Conservation (phyloP, 1,140 invertebrate genomes). For the Halictus rubicundus region DNA sequence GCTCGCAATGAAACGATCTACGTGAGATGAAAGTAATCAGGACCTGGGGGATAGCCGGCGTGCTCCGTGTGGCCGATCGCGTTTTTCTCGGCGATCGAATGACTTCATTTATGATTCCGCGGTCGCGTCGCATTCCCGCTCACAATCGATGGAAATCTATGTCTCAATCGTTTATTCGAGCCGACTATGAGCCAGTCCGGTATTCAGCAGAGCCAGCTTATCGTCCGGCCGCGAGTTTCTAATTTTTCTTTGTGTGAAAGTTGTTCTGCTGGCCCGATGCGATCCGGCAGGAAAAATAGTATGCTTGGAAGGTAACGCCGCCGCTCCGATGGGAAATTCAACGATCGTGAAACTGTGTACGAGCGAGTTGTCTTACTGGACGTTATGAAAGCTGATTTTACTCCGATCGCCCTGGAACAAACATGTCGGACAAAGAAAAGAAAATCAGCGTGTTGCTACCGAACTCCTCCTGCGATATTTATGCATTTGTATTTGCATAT, state of each 20-base stretch:
- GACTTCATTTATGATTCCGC: slow-evolving; percentile 50
- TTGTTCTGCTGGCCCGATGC: not conserved
- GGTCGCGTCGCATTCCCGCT: slow-evolving; percentile 14
- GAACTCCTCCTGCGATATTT: too few relatives aligned
- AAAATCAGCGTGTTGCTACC: too few relatives aligned
- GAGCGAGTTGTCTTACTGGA: too few relatives aligned
- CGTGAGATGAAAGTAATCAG: slow-evolving; percentile 64
- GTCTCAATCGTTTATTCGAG: slow-evolving; percentile 27
- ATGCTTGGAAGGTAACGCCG: too few relatives aligned
- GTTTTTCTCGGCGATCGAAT: slow-evolving; percentile 50
- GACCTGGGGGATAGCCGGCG: slow-evolving; percentile 15
- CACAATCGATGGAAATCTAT: slow-evolving; percentile 21
- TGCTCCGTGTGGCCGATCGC: not conserved
- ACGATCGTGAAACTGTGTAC: too few relatives aligned
- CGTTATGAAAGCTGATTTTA: too few relatives aligned
- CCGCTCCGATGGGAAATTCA: too few relatives aligned
- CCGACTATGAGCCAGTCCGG: not conserved
- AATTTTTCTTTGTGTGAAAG: slow-evolving; percentile 3
- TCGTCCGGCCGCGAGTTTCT: not conserved
- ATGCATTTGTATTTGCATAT: too few relatives aligned
- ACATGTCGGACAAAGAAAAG: too few relatives aligned
- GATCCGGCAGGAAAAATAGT: too few relatives aligned
- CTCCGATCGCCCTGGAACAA: too few relatives aligned
- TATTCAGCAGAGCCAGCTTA: not conserved
- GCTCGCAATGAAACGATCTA: slow-evolving; percentile 63